Percentiles rank a stretch among this genome's conserved stretches.
Conservation (phyloP, 1,140 invertebrate genomes). For the Anoplolepis gracilipes region DNA sequence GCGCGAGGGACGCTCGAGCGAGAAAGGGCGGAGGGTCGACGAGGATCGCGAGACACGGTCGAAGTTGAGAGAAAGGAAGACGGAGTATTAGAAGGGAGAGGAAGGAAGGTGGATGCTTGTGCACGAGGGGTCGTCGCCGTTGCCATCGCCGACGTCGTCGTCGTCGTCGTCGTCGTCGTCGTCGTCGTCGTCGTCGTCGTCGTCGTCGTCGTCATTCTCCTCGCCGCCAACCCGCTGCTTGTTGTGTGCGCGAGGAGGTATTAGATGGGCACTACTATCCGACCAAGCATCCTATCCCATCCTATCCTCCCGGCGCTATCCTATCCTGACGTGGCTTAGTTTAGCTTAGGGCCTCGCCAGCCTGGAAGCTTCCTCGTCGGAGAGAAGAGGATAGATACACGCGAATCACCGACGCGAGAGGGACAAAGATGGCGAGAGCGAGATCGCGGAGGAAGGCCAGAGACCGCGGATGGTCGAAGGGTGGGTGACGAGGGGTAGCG, state of each 20-base stretch:
- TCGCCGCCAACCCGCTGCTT: constrained; percentile 54
- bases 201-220: constrained; percentile 61
- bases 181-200: constrained; percentile 34
- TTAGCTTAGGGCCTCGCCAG: constrained; percentile 82
- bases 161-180: constrained; percentile 40
- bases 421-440: constrained; percentile 40
- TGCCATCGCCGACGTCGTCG: constrained; percentile 39
- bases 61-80: constrained; percentile 66
- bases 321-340: constrained; percentile 81
- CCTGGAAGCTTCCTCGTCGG: constrained; percentile 64
- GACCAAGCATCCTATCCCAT: constrained; percentile 71
- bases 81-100: constrained; percentile 57
- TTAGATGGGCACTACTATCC: constrained; percentile 68
- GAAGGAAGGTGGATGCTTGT: constrained; percentile 71
- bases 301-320: constrained; percentile 78
- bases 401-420: constrained; percentile 23
- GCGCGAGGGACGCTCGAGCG: constrained; percentile 60
- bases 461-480: constrained; percentile 42
- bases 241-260: constrained; percentile 67
- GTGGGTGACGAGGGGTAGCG: constrained; percentile 34
- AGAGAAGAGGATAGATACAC: constrained; percentile 63
- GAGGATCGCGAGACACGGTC: constrained; percentile 60
- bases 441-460: constrained; percentile 44
- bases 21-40: constrained; percentile 64
- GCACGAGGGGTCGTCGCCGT: constrained; percentile 71